Percentiles rank a stretch among this genome's conserved stretches.
phyloP scores from a whole-genome alignment of 2,888 invertebrate species.

The Parapristionchus giblindavisi region DNA sequence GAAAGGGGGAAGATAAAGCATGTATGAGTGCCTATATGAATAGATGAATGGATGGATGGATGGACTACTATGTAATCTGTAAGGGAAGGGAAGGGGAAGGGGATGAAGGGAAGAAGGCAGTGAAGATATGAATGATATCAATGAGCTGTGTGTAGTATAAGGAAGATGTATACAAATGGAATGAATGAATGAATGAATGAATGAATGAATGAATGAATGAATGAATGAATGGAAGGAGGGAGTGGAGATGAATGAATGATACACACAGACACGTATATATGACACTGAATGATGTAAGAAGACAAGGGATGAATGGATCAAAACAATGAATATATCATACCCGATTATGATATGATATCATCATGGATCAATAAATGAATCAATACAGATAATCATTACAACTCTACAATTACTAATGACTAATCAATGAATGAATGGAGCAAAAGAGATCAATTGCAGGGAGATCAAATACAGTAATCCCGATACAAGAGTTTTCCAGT shows the following conservation, averaged over 20 bases:
- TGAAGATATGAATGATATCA: slow-evolving; percentile 1
- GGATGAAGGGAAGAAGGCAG: slow-evolving; percentile 6
- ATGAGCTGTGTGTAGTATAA: not conserved
- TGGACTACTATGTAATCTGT: too few relatives aligned
- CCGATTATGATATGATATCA: slow-evolving; percentile 13
- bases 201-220: slow-evolving; percentile 1
- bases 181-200: not conserved
- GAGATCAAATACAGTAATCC: slow-evolving; percentile 8
- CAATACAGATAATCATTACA: too few relatives aligned
- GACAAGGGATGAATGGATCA: slow-evolving; percentile 17
- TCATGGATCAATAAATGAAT: too few relatives aligned
- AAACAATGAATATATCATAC: not conserved
- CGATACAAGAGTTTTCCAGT: slow-evolving; percentile 27
- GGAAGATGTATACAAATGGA: not conserved
- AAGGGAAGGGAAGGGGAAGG: not conserved
- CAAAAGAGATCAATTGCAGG: not conserved
- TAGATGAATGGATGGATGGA: too few relatives aligned
- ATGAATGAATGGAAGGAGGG: slow-evolving; percentile 18
- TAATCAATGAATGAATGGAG: slow-evolving; percentile 19
- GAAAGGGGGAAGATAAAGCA: too few relatives aligned
- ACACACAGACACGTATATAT: too few relatives aligned
- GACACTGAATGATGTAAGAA: slow-evolving; percentile 1
- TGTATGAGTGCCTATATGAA: too few relatives aligned
- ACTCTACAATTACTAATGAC: slow-evolving; percentile 9
- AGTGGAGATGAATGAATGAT: slow-evolving; percentile 9